These are phyloP conservation scores for Anguilla anguilla DNA, from an alignment of 2,797 vertebrate species.

Conservation along the genomic window DNA sequence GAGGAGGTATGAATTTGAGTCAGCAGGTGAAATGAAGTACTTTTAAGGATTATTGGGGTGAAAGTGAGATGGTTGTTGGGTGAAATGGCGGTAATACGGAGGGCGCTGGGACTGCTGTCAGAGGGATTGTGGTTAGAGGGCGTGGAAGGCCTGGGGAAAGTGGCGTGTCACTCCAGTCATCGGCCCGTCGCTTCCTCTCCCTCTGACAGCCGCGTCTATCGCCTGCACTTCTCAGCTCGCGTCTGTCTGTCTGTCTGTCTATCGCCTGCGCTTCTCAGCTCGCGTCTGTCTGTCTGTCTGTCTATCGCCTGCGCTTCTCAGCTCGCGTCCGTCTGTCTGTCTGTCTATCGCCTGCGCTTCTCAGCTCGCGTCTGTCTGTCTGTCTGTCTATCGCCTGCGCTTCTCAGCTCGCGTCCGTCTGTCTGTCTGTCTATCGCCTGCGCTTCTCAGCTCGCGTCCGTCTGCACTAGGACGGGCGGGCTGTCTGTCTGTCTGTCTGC, in stretches of 20 bases:
- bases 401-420: too few relatives aligned
- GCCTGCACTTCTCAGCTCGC: background rate
- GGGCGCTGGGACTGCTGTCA: background rate
- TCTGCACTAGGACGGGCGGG: too few relatives aligned
- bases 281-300: too few relatives aligned
- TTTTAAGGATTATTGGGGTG: constrained; percentile 8
- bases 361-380: too few relatives aligned
- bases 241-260: background rate
- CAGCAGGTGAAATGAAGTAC: constrained; percentile 1
- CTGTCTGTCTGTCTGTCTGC: too few relatives aligned
- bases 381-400: too few relatives aligned
- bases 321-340: too few relatives aligned
- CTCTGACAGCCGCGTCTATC: background rate
- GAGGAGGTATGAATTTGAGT: constrained; percentile 13
- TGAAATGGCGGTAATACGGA: background rate
- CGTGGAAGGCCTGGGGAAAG: background rate
- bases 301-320: too few relatives aligned
- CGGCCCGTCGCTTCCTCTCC: background rate
- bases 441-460: too few relatives aligned
- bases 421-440: too few relatives aligned
- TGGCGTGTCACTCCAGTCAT: constrained; percentile 15
- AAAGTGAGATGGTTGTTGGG: background rate
- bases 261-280: too few relatives aligned
- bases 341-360: too few relatives aligned
- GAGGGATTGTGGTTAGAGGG: background rate